These are phyloP conservation scores for Blastobasis adustella DNA, from an alignment of 2,888 invertebrate genomes.

Conservation along the genomic window DNA sequence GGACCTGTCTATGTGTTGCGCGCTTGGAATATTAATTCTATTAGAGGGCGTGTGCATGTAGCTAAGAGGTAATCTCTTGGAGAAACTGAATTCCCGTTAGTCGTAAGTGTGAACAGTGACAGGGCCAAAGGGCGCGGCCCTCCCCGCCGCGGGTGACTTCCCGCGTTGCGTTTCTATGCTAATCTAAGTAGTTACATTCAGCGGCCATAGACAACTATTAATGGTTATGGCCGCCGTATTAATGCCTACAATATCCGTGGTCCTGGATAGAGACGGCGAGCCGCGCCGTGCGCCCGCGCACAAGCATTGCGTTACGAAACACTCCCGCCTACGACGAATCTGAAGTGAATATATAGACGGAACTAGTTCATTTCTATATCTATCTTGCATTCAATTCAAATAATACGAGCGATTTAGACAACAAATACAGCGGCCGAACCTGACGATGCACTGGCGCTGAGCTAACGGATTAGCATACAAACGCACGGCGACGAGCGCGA, in stretches of 20 bases:
- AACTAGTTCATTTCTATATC: conserved; percentile 69
- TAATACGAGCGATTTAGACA: conserved; percentile 70
- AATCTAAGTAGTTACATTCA: conserved; percentile 60
- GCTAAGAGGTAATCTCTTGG: conserved; percentile 14
- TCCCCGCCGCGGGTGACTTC: conserved; percentile 44
- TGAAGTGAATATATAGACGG: conserved; percentile 46
- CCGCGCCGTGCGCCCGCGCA: conserved; percentile 40
- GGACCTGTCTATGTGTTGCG: no score
- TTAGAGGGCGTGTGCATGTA: no score
- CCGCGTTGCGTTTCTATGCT: conserved; percentile 67
- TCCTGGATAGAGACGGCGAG: conserved; percentile 33
- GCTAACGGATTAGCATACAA: conserved; percentile 67
- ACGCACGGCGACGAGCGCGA: conserved; percentile 60
- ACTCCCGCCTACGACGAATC: conserved; percentile 55
- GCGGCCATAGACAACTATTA: conserved; percentile 63
- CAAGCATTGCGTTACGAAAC: conserved; percentile 60
- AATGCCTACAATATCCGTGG: conserved; percentile 45
- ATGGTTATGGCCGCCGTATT: conserved; percentile 60
- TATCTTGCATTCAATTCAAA: conserved; percentile 73
- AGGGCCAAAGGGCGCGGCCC: conserved; percentile 68
- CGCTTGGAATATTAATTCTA: no score
- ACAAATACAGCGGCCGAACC: conserved; percentile 63
- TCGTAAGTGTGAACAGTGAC: conserved; percentile 60
- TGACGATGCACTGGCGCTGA: conserved; percentile 67
- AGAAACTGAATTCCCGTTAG: conserved; percentile 66